Conservation (phyloP, 2,113 vertebrate genomes). For the Rostratula benghalensis region DNA sequence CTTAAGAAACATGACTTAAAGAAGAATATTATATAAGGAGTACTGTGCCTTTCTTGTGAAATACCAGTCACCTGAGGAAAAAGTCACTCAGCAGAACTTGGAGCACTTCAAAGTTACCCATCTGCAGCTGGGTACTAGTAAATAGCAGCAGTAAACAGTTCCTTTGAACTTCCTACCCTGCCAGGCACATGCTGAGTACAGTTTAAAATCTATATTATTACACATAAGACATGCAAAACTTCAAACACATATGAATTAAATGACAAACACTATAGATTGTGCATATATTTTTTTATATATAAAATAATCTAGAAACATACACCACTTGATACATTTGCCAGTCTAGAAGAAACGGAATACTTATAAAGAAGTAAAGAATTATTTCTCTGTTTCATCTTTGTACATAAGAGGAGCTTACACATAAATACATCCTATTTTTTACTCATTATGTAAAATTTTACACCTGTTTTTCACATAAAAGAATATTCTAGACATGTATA, state of each 20-base stretch:
- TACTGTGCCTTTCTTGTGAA: not conserved
- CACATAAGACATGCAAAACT: not conserved
- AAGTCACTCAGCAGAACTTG: not conserved
- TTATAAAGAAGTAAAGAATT: not conserved
- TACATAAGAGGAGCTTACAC: not conserved
- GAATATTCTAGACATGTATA: not conserved
- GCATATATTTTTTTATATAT: not conserved
- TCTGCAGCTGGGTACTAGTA: not conserved
- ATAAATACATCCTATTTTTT: conserved; percentile 1
- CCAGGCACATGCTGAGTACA: not conserved
- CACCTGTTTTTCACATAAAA: conserved; percentile 21
- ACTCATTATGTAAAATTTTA: conserved; percentile 40
- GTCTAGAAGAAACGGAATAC: not conserved
- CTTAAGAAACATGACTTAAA: not conserved
- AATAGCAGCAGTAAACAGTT: not conserved
- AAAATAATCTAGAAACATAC: not conserved
- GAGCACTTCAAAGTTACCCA: not conserved
- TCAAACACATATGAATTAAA: not conserved
- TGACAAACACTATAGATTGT: not conserved
- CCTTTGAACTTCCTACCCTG: not conserved
- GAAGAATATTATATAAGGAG: not conserved
- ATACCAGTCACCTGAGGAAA: not conserved
- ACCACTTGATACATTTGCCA: not conserved
- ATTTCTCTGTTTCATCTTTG: not conserved
- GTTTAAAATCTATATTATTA: not conserved